phyloP scores from a whole-genome alignment of 1,140 invertebrate genomes.

The Ostrea edulis region DNA sequence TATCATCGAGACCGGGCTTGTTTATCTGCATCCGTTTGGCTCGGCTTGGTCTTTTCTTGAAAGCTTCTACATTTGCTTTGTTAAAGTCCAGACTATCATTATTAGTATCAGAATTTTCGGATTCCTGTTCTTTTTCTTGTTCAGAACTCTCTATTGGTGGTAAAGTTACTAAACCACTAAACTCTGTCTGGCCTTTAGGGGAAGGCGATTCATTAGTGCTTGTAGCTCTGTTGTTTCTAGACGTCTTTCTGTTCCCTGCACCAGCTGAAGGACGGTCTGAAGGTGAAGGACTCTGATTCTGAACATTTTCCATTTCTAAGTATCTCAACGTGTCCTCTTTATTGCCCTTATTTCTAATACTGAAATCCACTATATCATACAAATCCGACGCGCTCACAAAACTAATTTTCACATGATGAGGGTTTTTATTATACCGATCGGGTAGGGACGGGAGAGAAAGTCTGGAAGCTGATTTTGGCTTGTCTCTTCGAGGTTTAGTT shows the following conservation, averaged over 20 bases:
- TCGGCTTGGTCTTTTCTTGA: slow-evolving; percentile 57
- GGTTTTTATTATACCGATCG: slow-evolving; percentile 39
- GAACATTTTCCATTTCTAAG: slow-evolving; percentile 51
- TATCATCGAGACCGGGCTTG: slow-evolving; percentile 51
- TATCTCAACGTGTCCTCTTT: slow-evolving; percentile 55
- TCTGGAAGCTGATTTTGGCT: slow-evolving; percentile 39
- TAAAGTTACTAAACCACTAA: slow-evolving; percentile 3
- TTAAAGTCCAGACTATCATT: background rate
- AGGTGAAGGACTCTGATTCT: slow-evolving; percentile 25
- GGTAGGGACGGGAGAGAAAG: slow-evolving; percentile 45
- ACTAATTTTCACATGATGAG: slow-evolving; percentile 60
- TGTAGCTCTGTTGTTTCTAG: slow-evolving; percentile 3
- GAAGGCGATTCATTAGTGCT: background rate
- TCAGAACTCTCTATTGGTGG: slow-evolving; percentile 39
- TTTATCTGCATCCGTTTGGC: slow-evolving; percentile 62
- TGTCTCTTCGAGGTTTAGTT: slow-evolving; percentile 13
- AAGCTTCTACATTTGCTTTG: slow-evolving; percentile 44
- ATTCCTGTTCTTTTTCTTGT: slow-evolving; percentile 15
- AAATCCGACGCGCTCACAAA: slow-evolving; percentile 64
- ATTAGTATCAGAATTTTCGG: background rate
- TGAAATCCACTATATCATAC: slow-evolving; percentile 63
- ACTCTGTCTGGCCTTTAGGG: background rate
- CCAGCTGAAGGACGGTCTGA: slow-evolving; percentile 35
- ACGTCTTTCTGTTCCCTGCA: background rate
- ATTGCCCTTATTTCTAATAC: slow-evolving; percentile 57